phyloP scores from a whole-genome alignment of 2,797 vertebrate genomes.

The Gastrophryne carolinensis region DNA sequence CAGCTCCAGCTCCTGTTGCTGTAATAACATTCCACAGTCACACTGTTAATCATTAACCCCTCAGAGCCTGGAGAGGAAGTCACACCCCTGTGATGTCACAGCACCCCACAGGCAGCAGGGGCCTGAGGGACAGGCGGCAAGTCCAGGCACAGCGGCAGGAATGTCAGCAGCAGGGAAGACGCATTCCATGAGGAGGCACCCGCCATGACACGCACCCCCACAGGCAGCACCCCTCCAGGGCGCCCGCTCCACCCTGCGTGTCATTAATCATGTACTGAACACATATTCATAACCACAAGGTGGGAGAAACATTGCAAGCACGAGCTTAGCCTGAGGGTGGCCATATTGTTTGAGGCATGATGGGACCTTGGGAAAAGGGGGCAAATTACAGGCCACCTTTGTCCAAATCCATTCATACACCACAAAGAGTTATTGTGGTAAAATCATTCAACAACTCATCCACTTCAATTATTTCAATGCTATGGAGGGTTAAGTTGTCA shows the following conservation, averaged over 20 bases:
- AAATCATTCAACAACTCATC: too few relatives aligned
- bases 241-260: background rate
- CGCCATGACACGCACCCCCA: conserved; percentile 6
- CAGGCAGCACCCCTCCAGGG: background rate
- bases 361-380: too few relatives aligned
- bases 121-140: background rate
- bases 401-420: too few relatives aligned
- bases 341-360: background rate
- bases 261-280: background rate
- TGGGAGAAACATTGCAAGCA: background rate
- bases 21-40: conserved; percentile 24
- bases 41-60: conserved; percentile 27
- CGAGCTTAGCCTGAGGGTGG: background rate
- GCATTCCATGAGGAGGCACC: conserved; percentile 18
- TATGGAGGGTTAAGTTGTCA: too few relatives aligned
- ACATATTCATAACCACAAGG: background rate
- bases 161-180: conserved; percentile 19
- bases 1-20: background rate
- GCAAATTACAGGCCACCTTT: too few relatives aligned
- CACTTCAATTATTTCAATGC: too few relatives aligned
- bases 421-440: too few relatives aligned
- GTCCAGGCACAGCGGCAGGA: conserved; percentile 32
- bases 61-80: conserved; percentile 19
- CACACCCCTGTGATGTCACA: conserved; percentile 38
- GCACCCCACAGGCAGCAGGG: too few relatives aligned